Evolutionary conservation across 2,797 vertebrate species (phyloP).

Genomic region (Dipus sagitta): DNA sequence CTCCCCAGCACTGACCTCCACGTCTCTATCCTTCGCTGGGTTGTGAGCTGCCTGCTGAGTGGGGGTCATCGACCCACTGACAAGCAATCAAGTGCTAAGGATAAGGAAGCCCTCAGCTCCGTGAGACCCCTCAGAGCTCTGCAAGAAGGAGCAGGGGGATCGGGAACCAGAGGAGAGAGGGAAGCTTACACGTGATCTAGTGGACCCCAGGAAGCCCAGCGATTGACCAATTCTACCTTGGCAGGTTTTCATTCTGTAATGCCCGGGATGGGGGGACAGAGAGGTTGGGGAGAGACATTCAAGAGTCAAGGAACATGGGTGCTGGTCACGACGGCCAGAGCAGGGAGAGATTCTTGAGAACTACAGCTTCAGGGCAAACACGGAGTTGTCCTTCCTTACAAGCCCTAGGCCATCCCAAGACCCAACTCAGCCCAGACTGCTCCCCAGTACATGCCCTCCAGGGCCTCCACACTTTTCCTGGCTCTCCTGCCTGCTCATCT

Average conservation of each 20-base stretch:
- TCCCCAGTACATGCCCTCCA: no score
- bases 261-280: neutral
- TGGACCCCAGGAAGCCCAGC: neutral
- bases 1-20: neutral
- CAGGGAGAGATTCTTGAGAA: neutral
- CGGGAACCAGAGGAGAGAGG: neutral
- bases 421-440: no score
- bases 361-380: neutral
- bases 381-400: neutral
- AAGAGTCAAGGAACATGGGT: neutral
- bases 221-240: neutral
- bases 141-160: neutral
- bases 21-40: neutral
- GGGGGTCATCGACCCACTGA: no score
- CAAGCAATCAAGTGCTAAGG: neutral
- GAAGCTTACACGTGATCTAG: neutral
- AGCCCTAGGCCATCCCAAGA: neutral
- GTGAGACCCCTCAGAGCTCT: no score
- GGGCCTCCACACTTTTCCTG: neutral
- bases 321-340: neutral
- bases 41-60: neutral
- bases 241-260: neutral
- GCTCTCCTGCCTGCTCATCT: neutral
- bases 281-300: neutral
- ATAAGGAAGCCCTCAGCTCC: neutral